phyloP scores from a whole-genome alignment of 2,888 invertebrate genomes.

The Pecten maximus region DNA sequence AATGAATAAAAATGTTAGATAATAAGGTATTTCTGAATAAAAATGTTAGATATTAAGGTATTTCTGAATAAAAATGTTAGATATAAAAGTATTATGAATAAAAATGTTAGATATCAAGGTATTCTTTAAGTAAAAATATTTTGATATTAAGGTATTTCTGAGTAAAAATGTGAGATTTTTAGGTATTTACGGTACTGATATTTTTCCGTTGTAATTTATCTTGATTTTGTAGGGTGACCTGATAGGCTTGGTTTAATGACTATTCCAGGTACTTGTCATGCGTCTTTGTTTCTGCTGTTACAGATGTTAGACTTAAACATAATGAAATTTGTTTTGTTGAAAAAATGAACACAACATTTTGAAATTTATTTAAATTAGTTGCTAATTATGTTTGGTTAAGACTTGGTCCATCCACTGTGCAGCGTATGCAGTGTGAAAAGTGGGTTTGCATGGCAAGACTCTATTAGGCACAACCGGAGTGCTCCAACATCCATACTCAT shows the following conservation, averaged over 20 bases:
- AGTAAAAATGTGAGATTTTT: background rate
- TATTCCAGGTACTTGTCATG: background rate
- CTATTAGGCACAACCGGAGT: background rate
- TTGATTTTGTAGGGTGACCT: background rate
- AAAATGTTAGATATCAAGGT: no score
- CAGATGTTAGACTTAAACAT: constrained; percentile 30
- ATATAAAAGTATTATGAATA: no score
- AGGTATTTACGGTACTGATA: background rate
- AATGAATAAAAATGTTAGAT: no score
- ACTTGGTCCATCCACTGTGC: background rate
- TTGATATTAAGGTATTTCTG: no score
- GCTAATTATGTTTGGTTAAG: constrained; percentile 30
- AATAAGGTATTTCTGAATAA: no score
- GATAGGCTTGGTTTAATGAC: constrained; percentile 7
- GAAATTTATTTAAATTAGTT: constrained; percentile 35
- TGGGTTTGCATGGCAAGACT: constrained; percentile 25
- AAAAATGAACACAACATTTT: constrained; percentile 35
- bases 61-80: no score
- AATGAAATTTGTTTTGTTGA: constrained; percentile 30
- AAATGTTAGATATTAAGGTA: no score
- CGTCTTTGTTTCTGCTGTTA: background rate
- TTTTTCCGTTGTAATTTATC: background rate
- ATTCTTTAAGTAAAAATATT: no score
- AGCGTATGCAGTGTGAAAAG: constrained; percentile 31
- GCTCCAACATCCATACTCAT: constrained; percentile 30